Evolutionary conservation across 2,113 vertebrate species (phyloP), one percentile per base, ranked within the genome.

Genomic region (Eolophus roseicapilla): DNA sequence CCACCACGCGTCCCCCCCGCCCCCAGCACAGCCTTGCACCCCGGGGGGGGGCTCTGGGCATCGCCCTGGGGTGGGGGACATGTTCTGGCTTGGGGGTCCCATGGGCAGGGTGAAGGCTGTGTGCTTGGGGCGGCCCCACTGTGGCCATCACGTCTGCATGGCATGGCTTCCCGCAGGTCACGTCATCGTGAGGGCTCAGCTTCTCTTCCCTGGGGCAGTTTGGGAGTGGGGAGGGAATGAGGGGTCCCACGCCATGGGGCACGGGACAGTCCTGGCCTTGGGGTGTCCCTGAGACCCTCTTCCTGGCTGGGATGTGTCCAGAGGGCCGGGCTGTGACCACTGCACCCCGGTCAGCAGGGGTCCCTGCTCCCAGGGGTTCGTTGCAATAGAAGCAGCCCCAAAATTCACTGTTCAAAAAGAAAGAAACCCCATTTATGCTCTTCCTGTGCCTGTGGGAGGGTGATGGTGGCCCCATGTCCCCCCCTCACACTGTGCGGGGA

Each of bases 121-220:
- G 83, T 71, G 88, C 94, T 91, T 60, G 53, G 91, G 80, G 88
- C 17, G 69, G 65, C 41, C 25, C 71, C 4, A 11, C n/a, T 9
- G 9, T 3, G 29, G 93, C 85, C 89, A 91, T 93, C 88, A 43
- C 41, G 33, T 80, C 92, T 83, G 86, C 94, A 93, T 78, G 88
- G 79, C 94, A 82, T 89, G 63, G 89, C 94, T 83, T 89, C 82
- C 69, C 12, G 68, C 86, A 81, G 65, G 77, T 89, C 86, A 90
- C 86, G 2, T 88, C 89, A 83, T 80, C 27, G 8, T 0, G 5
- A 91, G 75, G 88, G 70, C 52, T 89, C 59, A 17, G 43, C 37
- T 59, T 37, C 55, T 78, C 29, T 62, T n/a, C 18, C 43, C 47
- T 9, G 8, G 92, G 86, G 73, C 5, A 55, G 59, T 7, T 44